phyloP scores from a whole-genome alignment of 2,797 vertebrate genomes.

The Onychomys leucogaster region DNA sequence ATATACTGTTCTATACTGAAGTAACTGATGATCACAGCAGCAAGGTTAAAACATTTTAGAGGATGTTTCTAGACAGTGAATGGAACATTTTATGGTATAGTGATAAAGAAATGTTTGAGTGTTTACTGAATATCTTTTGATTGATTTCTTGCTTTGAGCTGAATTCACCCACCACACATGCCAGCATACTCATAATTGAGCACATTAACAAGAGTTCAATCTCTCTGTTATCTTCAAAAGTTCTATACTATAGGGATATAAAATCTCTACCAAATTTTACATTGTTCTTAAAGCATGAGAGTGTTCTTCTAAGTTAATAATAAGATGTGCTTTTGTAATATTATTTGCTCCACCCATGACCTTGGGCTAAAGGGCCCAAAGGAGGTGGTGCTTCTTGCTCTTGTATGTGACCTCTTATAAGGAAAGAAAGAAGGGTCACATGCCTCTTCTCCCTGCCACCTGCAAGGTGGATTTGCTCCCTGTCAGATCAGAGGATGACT shows the following conservation, averaged over 20 bases:
- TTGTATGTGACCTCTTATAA: too few relatives aligned
- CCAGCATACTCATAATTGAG: background rate
- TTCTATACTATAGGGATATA: background rate
- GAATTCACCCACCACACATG: background rate
- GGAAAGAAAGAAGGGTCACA: too few relatives aligned
- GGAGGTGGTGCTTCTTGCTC: too few relatives aligned
- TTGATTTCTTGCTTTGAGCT: background rate
- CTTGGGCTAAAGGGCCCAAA: too few relatives aligned
- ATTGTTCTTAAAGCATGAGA: background rate
- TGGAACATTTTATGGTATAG: too few relatives aligned
- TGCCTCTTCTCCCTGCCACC: too few relatives aligned
- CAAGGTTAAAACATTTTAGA: background rate
- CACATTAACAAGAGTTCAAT: background rate
- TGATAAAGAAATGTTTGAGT: background rate
- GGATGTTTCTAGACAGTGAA: background rate
- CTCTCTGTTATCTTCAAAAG: background rate
- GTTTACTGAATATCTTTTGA: background rate
- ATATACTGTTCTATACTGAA: slow-evolving; percentile 14
- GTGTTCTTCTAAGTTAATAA: slow-evolving; percentile 13
- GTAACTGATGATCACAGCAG: background rate
- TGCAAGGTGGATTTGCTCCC: too few relatives aligned
- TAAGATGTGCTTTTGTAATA: background rate
- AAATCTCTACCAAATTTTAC: background rate
- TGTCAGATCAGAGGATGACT: too few relatives aligned
- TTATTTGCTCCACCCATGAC: too few relatives aligned